Base-by-base conservation (phyloP, 1,140 invertebrate species). In the Apis laboriosa region DNA sequence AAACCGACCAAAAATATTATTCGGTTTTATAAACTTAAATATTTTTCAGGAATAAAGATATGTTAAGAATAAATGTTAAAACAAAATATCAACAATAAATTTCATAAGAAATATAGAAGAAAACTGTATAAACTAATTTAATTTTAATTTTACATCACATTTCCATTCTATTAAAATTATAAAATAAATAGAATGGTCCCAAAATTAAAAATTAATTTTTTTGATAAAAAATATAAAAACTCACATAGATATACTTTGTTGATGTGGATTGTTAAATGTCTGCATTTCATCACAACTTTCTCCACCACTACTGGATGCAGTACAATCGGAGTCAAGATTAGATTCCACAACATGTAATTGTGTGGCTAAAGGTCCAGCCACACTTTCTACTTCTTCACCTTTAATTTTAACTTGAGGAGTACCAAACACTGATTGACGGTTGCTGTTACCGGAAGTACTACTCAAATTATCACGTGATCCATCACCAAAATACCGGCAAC, bases 221-320 rank as follows among this genome's bases (percentile, higher is more conserved):
- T 34, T 71, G 21, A 12, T 55, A 79, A 75, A 74, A 28, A 61
- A 74, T 55, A 56, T 49, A 67, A 21, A 67, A 80, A 97, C 97
- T 97, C 93, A 97, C 97, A 97, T 97, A 34, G 96, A 94, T 93
- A 97, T 94, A 71, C 95, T 94, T 87, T 96, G 95, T 90, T 97
- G 97, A 91, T 96, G 96, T 34, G 95, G 94, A 94, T 97, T 97
- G 91, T 96, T 97, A 93, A 97, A 97, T 81, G 94, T 94, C 79
- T 97, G 96, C 93, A 97, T 96, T 93, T 99, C 98, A 94, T 99
- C 98, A 94, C 97, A 97, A 89, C 97, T 98, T 92, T 99, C 98
- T 55, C 97, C 98, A 63, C 98, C 98, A 58, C 98, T 99, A 90
- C 98, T 98, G 74, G 97, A 98, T 24, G 97, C 97, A 21, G 98